phyloP scores from a whole-genome alignment of 2,888 invertebrate species.

The Pristionchus fissidentatus region DNA sequence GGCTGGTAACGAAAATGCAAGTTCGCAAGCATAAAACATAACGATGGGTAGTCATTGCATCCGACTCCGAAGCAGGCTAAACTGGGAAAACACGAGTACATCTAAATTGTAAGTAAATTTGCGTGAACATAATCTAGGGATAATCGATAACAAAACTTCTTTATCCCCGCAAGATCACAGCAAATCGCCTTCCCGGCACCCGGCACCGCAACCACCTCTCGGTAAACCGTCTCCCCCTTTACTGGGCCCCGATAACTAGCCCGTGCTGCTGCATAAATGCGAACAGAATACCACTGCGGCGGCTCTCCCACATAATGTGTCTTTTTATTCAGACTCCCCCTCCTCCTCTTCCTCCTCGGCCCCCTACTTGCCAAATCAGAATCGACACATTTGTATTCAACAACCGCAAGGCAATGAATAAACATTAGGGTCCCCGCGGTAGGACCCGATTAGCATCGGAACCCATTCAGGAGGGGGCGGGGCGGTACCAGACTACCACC shows the following conservation, averaged over 20 bases:
- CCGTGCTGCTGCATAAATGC: slow-evolving; percentile 37
- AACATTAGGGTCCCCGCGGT: slow-evolving; percentile 24
- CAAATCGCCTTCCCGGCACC: background rate
- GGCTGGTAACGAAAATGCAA: too few relatives aligned
- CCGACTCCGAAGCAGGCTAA: too few relatives aligned
- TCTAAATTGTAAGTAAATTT: too few relatives aligned
- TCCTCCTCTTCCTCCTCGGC: background rate
- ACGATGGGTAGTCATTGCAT: too few relatives aligned
- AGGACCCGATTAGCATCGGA: slow-evolving; percentile 26
- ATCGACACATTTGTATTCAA: slow-evolving; percentile 41
- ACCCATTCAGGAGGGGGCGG: too few relatives aligned
- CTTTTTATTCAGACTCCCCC: slow-evolving; percentile 29
- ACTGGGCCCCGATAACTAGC: slow-evolving; percentile 7
- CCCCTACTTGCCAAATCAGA: slow-evolving; percentile 44
- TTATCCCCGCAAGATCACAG: background rate
- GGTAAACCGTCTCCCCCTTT: background rate
- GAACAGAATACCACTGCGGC: too few relatives aligned
- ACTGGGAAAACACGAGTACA: too few relatives aligned
- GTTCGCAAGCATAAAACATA: too few relatives aligned
- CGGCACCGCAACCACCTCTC: too few relatives aligned
- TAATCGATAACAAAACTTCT: too few relatives aligned
- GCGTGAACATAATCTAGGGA: too few relatives aligned
- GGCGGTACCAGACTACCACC: background rate
- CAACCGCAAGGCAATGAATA: slow-evolving; percentile 32
- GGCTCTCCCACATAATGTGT: slow-evolving; percentile 34